Evolutionary conservation across 2,113 vertebrate genomes (phyloP), one percentile per base, ranked within the genome.

Genomic region (Caranx melampygus): DNA sequence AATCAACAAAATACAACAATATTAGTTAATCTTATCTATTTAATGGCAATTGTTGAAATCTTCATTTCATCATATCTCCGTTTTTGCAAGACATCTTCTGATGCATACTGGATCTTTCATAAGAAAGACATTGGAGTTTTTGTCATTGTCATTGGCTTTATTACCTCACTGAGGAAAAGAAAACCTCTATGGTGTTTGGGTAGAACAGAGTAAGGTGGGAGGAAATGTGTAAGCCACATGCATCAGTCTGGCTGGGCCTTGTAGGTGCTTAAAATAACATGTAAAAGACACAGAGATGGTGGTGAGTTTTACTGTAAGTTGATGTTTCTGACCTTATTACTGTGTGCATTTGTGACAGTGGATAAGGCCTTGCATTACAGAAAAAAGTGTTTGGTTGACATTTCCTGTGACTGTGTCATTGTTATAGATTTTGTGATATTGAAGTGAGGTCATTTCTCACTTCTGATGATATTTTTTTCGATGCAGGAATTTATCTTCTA

Each of bases 151-250:
- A 37, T 7, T 37, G 5, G 5, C 8, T 37, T 14, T 69, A 69
- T 59, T 47, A 59, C 49, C 59, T 83, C 66, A 81, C 9, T 21
- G n/a, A 59, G 51, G 61, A 42, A 64, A 83, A 77, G 15, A 52
- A 70, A 78, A 72, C 62, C 58, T 64, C 45, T 54, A 7, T 31
- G 70, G 35, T 26, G 71, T 13, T 14, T 62, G 15, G 67, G 8
- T 3, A 45, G 20, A 5, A 8, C 3, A 31, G 45, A 21, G 18
- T 54, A 62, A 74, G 15, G 62, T n/a, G 40, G 47, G 55, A 67
- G 82, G 83, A 83, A 83, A 78, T 74, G 82, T 51, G 58, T 73
- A 81, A 75, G 79, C 77, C 75, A 79, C 74, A 81, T 73, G 58
- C 68, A 71, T 70, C 11, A 0, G 16, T 42, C 34, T 58, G 58